Percentiles rank a stretch among this genome's conserved stretches.
These are phyloP conservation scores for Gasterosteus nipponicus DNA, from an alignment of 2,113 vertebrate species.

Conservation along the genomic window DNA sequence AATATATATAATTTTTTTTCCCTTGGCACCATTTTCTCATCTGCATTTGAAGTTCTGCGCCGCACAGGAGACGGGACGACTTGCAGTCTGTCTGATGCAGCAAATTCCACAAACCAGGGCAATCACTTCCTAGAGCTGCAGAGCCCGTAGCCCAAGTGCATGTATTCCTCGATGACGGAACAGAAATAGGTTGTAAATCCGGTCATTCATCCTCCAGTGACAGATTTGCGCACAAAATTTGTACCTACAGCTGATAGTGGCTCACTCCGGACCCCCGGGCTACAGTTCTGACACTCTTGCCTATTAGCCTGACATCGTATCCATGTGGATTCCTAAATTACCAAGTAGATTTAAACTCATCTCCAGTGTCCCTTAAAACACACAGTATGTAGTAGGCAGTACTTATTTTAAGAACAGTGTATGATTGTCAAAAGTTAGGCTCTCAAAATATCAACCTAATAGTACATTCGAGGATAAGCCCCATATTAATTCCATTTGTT, in stretches of 20 bases:
- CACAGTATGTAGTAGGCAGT: neutral
- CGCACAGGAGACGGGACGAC: neutral
- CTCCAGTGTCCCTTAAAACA: slow-evolving; percentile 8
- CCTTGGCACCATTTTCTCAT: neutral
- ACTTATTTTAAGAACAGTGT: neutral
- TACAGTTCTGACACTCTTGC: slow-evolving; percentile 41
- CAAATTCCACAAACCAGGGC: slow-evolving; percentile 26
- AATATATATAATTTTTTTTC: neutral
- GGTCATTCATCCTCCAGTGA: slow-evolving; percentile 60
- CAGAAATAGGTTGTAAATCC: slow-evolving; percentile 66
- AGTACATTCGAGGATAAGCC: neutral
- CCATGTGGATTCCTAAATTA: slow-evolving; percentile 38
- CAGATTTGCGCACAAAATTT: slow-evolving; percentile 45
- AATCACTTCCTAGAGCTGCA: slow-evolving; percentile 25
- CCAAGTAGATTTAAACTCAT: slow-evolving; percentile 31
- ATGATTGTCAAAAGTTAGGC: neutral
- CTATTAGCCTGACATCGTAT: slow-evolving; percentile 44
- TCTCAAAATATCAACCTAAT: no score
- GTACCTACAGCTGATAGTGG: slow-evolving; percentile 45
- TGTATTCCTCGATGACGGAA: slow-evolving; percentile 56
- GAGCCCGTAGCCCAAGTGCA: slow-evolving; percentile 35
- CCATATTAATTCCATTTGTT: neutral
- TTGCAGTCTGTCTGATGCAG: slow-evolving; percentile 29
- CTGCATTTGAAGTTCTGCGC: slow-evolving; percentile 27
- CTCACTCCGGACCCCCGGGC: slow-evolving; percentile 42